A percentile compares a stretch with the other conserved stretches of the same genome.
Evolutionary conservation across 2,797 vertebrate species (phyloP).

Genomic region (Hapalemur alaotrensis): DNA sequence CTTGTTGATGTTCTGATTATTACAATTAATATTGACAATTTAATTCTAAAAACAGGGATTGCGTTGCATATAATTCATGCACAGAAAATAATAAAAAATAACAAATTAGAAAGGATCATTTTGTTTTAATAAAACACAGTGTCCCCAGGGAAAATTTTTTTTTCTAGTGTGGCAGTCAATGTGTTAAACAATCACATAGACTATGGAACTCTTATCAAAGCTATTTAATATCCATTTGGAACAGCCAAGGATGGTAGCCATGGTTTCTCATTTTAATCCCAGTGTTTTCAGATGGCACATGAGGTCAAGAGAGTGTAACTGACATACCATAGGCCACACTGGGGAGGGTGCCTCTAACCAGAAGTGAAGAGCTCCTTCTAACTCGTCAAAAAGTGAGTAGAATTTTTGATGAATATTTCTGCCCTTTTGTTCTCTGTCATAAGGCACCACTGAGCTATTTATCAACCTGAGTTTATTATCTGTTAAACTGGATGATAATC

Average conservation of each 20-base stretch:
- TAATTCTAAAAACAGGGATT: too few relatives aligned
- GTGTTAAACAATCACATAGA: not conserved
- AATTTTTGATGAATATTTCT: not conserved
- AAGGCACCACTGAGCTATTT: not conserved
- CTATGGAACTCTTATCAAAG: not conserved
- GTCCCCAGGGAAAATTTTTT: too few relatives aligned
- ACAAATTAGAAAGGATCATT: too few relatives aligned
- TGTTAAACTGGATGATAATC: not conserved
- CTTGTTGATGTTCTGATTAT: too few relatives aligned
- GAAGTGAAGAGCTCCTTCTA: not conserved
- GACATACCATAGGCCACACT: not conserved
- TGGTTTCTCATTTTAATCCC: not conserved
- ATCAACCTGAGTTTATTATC: not conserved
- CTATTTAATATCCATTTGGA: not conserved
- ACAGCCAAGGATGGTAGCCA: not conserved
- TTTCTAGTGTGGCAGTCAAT: too few relatives aligned
- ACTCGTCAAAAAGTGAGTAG: not conserved
- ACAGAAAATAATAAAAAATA: too few relatives aligned
- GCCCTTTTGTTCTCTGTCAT: not conserved
- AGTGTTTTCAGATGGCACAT: slow-evolving; percentile 6
- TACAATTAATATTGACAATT: too few relatives aligned
- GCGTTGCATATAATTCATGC: too few relatives aligned
- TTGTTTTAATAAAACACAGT: too few relatives aligned
- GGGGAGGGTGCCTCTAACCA: not conserved
- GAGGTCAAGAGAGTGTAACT: not conserved